Base-by-base conservation (phyloP, 1,140 invertebrate species). In the Glomeris maerens region DNA sequence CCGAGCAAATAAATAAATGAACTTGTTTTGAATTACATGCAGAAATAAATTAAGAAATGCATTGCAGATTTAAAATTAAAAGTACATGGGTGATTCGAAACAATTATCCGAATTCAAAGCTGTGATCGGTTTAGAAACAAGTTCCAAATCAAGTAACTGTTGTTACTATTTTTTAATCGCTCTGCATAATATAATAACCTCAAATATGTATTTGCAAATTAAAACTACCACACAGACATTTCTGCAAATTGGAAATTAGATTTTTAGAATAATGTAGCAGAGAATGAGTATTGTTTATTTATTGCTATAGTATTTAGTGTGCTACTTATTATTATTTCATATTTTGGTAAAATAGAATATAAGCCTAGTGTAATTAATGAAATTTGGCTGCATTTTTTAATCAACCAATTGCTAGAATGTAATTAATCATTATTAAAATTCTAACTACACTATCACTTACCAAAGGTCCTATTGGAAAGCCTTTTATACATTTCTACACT, bases 401-500 rank as follows among this genome's bases (percentile, higher is more conserved):
- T 36, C 17, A 10, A 36, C 31, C 31, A 36, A 17, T 36, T 36
- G 10, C 31, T 36, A 36, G 17, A 17, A 10, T 36, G 17, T 10
- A 36, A 17, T 17, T 10, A 36, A 10, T 17, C 10, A 36, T 10
- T 36, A 36, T 10, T 36, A 36, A 36, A 36, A 36, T 10, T 10
- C 17, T 17, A 36, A 36, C 10, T 10, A 17, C 10, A 36, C 31
- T 36, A 10, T 36, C 10, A 17, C 74, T 78, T 70, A 92, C 88
- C 83, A 62, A 93, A 89, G 44, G 78, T 79, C 57, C 85, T 86
- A 21, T 79, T 78, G 14, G 82, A 78, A 57, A 91, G 78, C 52
- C 86, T 74, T 62, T 81, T 79, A 60, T 90, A 90, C 77, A 91
- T 84, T 67, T 93, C 87, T 14, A 87, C 77, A 59, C 83, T 88